Base-by-base conservation (phyloP, 2,888 invertebrate species). In the Venusia cambrica region DNA sequence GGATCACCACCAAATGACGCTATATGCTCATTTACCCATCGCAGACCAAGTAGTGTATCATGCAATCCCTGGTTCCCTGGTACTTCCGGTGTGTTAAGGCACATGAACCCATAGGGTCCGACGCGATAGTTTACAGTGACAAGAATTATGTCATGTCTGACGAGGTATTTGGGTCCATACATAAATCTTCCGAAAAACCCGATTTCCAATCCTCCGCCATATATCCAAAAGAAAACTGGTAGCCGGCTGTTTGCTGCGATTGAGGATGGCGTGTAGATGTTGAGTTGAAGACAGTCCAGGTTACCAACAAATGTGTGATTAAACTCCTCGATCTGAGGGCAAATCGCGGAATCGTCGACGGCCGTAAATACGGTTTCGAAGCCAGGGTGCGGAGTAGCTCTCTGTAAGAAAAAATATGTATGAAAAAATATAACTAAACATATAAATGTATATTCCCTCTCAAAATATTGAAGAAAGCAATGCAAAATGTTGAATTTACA, bases 11-110 rank as follows among this genome's bases (percentile, higher is more conserved):
- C 74, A 36, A 79, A 79, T 1, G 65, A 51, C 16, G 47, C 63
- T 14, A 79, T 76, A 14, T 79, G 71, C 1, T 65, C 42, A 15
- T 65, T 66, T 1, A 77, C 44, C 77, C 77, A 79, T 22, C 57
- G 55, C 7, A 79, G 43, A 1, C 73, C 79, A 17, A 56, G 25
- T 2, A 62, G 31, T 41, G 75, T 75, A 38, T 79, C 79, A 42
- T 75, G 78, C 1, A 78, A 29, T 0, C 76, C 79, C 38, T 76
- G 73, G 38, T 79, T 78, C 1, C 76, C 78, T 0, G 74, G 65
- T 6, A 77, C 52, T 5, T 62, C 57, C 0, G 65, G 54, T 1
- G 47, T 62, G 9, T 69, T 61, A 0, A 75, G 51, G 28, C 76
- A 75, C 69, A 78, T 71, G 32, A 78, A 80, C 1, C 80, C 80